These are phyloP conservation scores for Takifugu rubripes DNA, from an alignment of 2,797 vertebrate genomes.

Conservation along the genomic window DNA sequence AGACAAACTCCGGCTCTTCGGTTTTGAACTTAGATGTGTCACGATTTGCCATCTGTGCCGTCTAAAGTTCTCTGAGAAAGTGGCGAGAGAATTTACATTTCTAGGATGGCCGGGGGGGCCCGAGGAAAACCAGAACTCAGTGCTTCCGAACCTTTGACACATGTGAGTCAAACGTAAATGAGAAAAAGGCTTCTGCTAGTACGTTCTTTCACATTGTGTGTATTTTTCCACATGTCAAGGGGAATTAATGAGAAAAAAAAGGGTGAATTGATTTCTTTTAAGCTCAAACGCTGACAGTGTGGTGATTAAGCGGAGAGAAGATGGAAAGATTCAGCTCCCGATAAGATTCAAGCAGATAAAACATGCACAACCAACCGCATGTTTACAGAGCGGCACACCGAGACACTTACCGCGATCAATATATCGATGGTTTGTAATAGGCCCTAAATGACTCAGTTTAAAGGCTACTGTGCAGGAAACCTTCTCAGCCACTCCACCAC, in stretches of 20 bases:
- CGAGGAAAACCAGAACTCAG: conserved; percentile 6
- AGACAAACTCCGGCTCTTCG: not conserved
- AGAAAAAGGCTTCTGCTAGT: not conserved
- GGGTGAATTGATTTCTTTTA: conserved; percentile 22
- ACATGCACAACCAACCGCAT: conserved; percentile 57
- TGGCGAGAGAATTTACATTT: conserved; percentile 7
- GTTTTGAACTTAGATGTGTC: conserved; percentile 1
- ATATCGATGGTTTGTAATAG: conserved; percentile 76
- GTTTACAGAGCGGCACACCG: conserved; percentile 73
- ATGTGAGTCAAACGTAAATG: not conserved
- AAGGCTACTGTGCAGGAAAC: conserved; percentile 56
- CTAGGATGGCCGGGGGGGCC: conserved; percentile 1
- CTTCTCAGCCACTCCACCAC: conserved; percentile 31
- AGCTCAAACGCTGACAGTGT: conserved; percentile 29
- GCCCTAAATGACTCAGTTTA: conserved; percentile 72
- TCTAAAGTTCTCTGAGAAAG: conserved; percentile 4
- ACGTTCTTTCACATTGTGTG: not conserved
- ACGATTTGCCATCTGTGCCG: not conserved
- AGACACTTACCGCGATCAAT: conserved; percentile 72
- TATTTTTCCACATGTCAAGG: not conserved
- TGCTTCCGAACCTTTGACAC: not conserved
- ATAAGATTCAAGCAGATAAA: conserved; percentile 71
- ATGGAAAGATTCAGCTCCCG: conserved; percentile 60
- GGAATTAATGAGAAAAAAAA: conserved; percentile 10
- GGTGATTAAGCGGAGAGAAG: conserved; percentile 37